These are phyloP conservation scores for Meriones psammophilus DNA, from an alignment of 2,797 vertebrate genomes.

Conservation along the genomic window DNA sequence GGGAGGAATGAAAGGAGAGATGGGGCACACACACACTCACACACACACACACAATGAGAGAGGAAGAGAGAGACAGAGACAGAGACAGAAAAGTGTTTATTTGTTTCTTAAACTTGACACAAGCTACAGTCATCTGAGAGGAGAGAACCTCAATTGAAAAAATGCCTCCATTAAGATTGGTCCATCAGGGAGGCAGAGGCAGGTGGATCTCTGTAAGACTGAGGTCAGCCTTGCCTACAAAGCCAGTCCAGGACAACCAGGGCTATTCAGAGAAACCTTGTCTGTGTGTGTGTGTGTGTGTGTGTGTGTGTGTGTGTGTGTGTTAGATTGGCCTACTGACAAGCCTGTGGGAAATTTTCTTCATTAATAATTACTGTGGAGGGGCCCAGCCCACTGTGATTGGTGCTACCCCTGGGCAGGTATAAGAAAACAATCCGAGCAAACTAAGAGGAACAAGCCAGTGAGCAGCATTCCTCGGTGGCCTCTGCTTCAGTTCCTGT, in stretches of 20 bases:
- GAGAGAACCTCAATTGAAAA: neutral
- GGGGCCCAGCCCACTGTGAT: neutral
- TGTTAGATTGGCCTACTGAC: too few relatives aligned
- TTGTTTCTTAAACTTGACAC: neutral
- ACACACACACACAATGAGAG: too few relatives aligned
- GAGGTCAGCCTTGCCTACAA: too few relatives aligned
- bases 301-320: too few relatives aligned
- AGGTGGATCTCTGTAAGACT: too few relatives aligned
- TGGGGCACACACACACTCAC: neutral
- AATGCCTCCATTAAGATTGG: neutral
- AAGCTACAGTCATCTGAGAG: neutral
- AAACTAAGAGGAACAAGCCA: neutral
- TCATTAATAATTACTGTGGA: neutral
- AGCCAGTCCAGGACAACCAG: too few relatives aligned
- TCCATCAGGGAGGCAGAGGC: too few relatives aligned
- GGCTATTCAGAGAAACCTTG: too few relatives aligned
- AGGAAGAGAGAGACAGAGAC: neutral
- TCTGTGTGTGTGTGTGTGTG: too few relatives aligned
- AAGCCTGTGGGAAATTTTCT: neutral
- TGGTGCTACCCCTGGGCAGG: neutral
- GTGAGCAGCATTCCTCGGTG: too few relatives aligned
- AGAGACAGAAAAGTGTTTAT: neutral
- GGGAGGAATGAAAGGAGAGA: neutral
- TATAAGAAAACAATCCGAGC: neutral
- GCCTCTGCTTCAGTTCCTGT: neutral